These are phyloP conservation scores for Pocillopora grandis DNA, from an alignment of 92 coral and sea anemone genomes.

Conservation along the genomic window DNA sequence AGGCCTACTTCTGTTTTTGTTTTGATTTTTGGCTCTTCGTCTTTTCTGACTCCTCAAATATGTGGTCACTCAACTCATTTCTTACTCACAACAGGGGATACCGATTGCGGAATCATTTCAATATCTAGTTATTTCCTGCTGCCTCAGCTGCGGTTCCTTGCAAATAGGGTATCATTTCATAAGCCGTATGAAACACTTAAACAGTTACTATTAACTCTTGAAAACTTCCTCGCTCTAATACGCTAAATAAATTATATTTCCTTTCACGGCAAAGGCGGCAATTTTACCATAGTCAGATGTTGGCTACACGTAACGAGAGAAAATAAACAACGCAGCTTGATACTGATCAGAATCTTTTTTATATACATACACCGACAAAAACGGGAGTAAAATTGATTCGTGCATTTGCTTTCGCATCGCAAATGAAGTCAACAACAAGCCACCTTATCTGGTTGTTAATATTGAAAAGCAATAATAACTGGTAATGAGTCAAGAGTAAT, in stretches of 20 bases:
- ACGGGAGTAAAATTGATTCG: neutral
- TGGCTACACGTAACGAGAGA: neutral
- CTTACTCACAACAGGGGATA: no score
- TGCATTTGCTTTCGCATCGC: neutral
- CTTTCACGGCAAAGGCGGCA: no score
- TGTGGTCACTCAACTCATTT: no score
- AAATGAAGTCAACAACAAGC: neutral
- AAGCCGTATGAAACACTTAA: neutral
- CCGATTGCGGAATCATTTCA: no score
- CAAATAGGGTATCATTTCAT: neutral
- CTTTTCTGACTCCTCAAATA: no score
- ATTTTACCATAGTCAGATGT: neutral
- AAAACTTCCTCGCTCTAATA: neutral
- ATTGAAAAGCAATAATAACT: neutral
- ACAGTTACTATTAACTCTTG: neutral
- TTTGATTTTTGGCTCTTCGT: no score
- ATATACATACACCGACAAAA: neutral
- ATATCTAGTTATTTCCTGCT: neutral
- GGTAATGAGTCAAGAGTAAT: neutral
- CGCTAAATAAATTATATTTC: neutral
- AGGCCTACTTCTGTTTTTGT: no score
- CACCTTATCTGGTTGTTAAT: neutral
- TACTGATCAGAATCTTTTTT: neutral
- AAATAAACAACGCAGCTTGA: neutral
- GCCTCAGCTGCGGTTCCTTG: neutral